These are phyloP conservation scores for Pachyrhynchus sulphureomaculatus DNA, from an alignment of 1,140 invertebrate species.

Conservation along the genomic window DNA sequence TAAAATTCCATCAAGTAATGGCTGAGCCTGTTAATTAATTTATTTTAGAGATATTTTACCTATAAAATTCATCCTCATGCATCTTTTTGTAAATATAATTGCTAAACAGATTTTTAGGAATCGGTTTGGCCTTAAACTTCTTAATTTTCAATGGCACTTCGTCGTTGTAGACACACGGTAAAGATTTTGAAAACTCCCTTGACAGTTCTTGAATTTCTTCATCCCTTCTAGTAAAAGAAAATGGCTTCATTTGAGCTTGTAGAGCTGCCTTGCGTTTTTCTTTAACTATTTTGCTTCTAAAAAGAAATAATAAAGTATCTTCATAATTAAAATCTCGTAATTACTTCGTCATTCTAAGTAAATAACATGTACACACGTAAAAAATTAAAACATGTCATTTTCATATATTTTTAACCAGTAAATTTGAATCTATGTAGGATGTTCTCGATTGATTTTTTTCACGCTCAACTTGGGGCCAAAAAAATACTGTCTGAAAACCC, in stretches of 20 bases:
- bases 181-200: slow-evolving; percentile 56
- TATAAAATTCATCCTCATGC: slow-evolving; percentile 69
- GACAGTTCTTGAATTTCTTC: slow-evolving; percentile 52
- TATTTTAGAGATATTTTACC: too few relatives aligned
- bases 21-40: too few relatives aligned
- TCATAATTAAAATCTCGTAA: too few relatives aligned
- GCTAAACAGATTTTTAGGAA: slow-evolving; percentile 68
- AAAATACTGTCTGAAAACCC: too few relatives aligned
- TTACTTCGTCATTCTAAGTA: too few relatives aligned
- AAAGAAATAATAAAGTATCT: slow-evolving; percentile 23
- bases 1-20: too few relatives aligned
- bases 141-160: slow-evolving; percentile 49
- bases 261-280: slow-evolving; percentile 59
- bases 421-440: too few relatives aligned
- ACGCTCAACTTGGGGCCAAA: too few relatives aligned
- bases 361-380: too few relatives aligned
- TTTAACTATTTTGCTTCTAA: slow-evolving; percentile 57
- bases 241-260: slow-evolving; percentile 63
- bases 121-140: slow-evolving; percentile 64
- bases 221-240: slow-evolving; percentile 61
- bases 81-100: slow-evolving; percentile 70
- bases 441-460: too few relatives aligned
- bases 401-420: too few relatives aligned
- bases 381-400: too few relatives aligned
- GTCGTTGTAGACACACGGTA: slow-evolving; percentile 56